phyloP scores from a whole-genome alignment of 2,888 invertebrate genomes.

The Chloroclysta siterata region DNA sequence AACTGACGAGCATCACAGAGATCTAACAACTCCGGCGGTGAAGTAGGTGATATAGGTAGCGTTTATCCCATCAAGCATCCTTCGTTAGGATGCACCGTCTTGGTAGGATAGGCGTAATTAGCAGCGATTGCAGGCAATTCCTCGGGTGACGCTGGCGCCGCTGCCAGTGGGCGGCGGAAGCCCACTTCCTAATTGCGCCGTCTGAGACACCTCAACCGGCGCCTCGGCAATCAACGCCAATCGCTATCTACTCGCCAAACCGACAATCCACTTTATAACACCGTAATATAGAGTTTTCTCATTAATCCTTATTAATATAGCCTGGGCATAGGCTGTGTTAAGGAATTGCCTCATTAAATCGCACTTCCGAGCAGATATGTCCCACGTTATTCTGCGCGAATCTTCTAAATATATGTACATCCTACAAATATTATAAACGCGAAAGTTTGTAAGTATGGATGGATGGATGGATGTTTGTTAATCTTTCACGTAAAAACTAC shows the following conservation, averaged over 20 bases:
- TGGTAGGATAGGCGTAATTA: constrained; percentile 72
- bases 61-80: constrained; percentile 37
- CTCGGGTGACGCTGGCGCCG: constrained; percentile 75
- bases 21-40: neutral
- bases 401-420: neutral
- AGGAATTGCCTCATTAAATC: constrained; percentile 33
- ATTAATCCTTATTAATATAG: constrained; percentile 31
- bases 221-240: constrained; percentile 81
- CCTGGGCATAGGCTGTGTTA: constrained; percentile 15
- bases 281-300: constrained; percentile 34
- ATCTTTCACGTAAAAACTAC: too few species aligned
- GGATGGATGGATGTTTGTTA: too few species aligned
- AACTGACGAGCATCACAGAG: neutral
- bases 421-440: too few species aligned
- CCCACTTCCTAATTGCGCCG: constrained; percentile 81
- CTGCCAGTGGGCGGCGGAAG: constrained; percentile 83
- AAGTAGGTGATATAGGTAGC: constrained; percentile 12
- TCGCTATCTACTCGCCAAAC: constrained; percentile 61
- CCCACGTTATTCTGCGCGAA: constrained; percentile 11
- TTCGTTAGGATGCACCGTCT: constrained; percentile 35
- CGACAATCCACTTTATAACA: constrained; percentile 53
- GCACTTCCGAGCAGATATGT: constrained; percentile 28
- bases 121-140: constrained; percentile 77
- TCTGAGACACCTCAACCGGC: constrained; percentile 82
- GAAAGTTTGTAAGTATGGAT: too few species aligned